Base-by-base conservation (phyloP, 2,888 invertebrate species). In the Drosophila picticornis region DNA sequence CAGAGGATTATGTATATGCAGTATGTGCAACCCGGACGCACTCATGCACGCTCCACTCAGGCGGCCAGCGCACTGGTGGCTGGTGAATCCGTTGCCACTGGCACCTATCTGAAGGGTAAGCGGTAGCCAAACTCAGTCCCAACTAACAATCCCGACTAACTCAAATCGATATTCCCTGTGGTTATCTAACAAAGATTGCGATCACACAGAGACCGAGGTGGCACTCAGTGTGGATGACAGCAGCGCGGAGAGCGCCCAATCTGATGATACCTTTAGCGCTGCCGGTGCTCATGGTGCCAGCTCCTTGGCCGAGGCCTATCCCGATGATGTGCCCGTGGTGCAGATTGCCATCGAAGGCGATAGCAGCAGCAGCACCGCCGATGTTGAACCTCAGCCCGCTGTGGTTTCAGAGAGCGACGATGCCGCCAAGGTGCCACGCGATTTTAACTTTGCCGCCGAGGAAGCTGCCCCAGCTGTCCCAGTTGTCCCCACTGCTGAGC, bases 61-160 rank as follows among this genome's bases (percentile, higher is more conserved):
- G 92, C 87, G 19, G 92, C 93, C 60, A 89, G 92, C 56, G 93
- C 93, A n/a, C 90, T 92, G 60, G 93, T 93, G n/a, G 90, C 93
- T 72, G 93, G 93, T 10, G 92, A 93, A 53, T 88, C 91, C 38
- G 91, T 93, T 57, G 92, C 92, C 71, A 91, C 93, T 64, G 92
- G 92, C 80, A 92, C 93, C 63, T 92, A 91, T 79, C 79, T 93
- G 65, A 87, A 91, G 83, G 92, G 93, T 93, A 89, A 90, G 88
- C 73, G 27, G 31, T 29, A n/a, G 22, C 38, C 50, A 27, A 10
- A 11, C 25, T 7, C 11, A 19, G 10, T 6, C 25, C 32, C 40
- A 31, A 57, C 65, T 55, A 76, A 77, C 69, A 56, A 25, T 57
- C 61, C 70, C 62, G 57, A 57, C 62, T 70, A 61, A 64, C 71